These are phyloP conservation scores for Dicyema japonicum DNA, from an alignment of 1,140 invertebrate species.

Conservation along the genomic window DNA sequence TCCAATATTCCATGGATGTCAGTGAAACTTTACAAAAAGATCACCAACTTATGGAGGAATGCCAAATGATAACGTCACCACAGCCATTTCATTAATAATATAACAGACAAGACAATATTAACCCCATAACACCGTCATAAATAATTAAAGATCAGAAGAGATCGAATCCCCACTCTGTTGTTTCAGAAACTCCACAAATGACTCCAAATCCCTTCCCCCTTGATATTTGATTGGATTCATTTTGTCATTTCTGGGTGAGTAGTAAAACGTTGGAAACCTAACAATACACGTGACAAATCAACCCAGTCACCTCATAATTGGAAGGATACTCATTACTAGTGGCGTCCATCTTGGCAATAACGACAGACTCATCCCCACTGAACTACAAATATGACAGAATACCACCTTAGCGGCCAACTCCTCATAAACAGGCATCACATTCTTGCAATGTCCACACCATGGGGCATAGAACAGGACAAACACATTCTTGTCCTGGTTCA, in stretches of 20 bases:
- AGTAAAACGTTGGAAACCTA: conserved; percentile 93
- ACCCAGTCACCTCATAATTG: conserved; percentile 53
- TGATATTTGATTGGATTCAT: conserved; percentile 47
- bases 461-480: conserved; percentile 88
- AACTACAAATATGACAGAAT: too few relatives aligned
- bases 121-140: too few relatives aligned
- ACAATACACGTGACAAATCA: too few relatives aligned
- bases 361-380: conserved; percentile 42
- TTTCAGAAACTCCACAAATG: too few relatives aligned
- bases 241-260: conserved; percentile 51
- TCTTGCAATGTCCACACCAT: conserved; percentile 91
- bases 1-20: too few relatives aligned
- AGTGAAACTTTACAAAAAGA: too few relatives aligned
- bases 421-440: conserved; percentile 58
- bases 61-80: too few relatives aligned
- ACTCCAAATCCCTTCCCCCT: conserved; percentile 63
- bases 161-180: too few relatives aligned
- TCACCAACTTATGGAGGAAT: too few relatives aligned
- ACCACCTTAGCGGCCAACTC: conserved; percentile 50
- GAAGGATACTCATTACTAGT: conserved; percentile 82
- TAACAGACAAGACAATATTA: too few relatives aligned
- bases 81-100: too few relatives aligned
- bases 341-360: conserved; percentile 84
- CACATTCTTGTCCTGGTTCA: conserved; percentile 63
- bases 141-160: too few relatives aligned